Conservation (phyloP, 2,797 vertebrate genomes). For the Cossypha caffra region DNA sequence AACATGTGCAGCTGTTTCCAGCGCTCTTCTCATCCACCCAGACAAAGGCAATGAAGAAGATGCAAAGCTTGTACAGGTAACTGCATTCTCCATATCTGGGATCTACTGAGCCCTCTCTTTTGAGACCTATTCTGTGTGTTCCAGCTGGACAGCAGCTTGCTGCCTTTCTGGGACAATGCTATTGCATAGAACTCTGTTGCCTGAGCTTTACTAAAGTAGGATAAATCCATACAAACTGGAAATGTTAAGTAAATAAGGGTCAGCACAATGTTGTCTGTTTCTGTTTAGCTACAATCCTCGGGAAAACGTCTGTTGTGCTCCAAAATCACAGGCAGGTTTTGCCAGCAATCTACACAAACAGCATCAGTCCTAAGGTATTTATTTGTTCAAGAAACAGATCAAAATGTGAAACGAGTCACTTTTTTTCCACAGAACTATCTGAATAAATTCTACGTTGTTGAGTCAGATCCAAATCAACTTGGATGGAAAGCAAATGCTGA, state of each 20-base stretch:
- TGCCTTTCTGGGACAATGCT: neutral
- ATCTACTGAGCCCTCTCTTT: neutral
- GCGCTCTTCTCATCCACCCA: neutral
- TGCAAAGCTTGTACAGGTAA: slow-evolving; percentile 70
- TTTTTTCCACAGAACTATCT: slow-evolving; percentile 82
- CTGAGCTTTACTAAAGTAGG: neutral
- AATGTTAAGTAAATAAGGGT: neutral
- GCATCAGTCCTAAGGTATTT: neutral
- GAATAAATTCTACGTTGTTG: slow-evolving; percentile 82
- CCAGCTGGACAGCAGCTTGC: neutral
- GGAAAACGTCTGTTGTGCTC: neutral
- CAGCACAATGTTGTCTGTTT: neutral
- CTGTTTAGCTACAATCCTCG: neutral
- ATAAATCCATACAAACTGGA: neutral
- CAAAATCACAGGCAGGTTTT: neutral
- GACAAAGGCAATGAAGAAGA: slow-evolving; percentile 21
- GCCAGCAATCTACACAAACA: neutral
- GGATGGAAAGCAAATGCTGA: slow-evolving; percentile 61
- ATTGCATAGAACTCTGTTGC: neutral
- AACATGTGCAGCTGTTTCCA: slow-evolving; percentile 2
- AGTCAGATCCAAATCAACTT: slow-evolving; percentile 59
- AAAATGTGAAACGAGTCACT: neutral
- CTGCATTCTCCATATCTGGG: neutral
- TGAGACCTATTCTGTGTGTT: neutral
- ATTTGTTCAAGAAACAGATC: neutral